phyloP scores from a whole-genome alignment of 2,113 vertebrate genomes.

The Thryonomys swinderianus region DNA sequence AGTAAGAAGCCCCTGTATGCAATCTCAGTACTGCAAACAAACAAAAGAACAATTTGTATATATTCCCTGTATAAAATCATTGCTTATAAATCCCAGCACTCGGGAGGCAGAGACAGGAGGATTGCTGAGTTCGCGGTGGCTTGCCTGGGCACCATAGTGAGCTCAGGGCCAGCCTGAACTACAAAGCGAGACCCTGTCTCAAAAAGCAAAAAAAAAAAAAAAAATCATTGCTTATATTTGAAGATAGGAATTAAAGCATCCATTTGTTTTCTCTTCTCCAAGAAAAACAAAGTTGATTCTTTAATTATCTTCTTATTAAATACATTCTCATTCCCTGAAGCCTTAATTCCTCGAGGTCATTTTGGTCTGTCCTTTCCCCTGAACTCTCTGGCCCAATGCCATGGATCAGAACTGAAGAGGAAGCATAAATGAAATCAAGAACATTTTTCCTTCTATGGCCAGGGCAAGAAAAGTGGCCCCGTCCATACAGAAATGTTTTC shows the following conservation, averaged over 20 bases:
- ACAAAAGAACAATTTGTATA: conserved; percentile 28
- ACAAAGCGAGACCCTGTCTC: too few species aligned
- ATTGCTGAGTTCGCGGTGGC: too few species aligned
- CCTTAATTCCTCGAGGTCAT: neutral
- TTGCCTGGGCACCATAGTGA: too few species aligned
- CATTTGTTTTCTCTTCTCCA: conserved; percentile 18
- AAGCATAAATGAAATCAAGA: neutral
- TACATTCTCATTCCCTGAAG: neutral
- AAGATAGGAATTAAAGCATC: conserved; percentile 25
- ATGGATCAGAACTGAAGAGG: neutral
- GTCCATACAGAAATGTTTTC: neutral
- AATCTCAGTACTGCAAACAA: neutral
- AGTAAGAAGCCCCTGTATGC: neutral
- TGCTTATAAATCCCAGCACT: too few species aligned
- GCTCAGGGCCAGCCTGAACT: too few species aligned
- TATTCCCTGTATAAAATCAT: neutral
- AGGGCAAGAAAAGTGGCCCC: neutral
- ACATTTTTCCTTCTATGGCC: neutral
- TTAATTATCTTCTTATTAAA: conserved; percentile 42
- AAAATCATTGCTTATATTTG: neutral
- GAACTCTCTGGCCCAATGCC: neutral
- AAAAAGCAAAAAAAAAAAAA: too few species aligned
- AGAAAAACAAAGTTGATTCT: conserved; percentile 53
- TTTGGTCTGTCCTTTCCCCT: neutral
- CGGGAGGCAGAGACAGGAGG: too few species aligned